phyloP scores from a whole-genome alignment of 2,797 vertebrate genomes.

The Falco rusticolus region DNA sequence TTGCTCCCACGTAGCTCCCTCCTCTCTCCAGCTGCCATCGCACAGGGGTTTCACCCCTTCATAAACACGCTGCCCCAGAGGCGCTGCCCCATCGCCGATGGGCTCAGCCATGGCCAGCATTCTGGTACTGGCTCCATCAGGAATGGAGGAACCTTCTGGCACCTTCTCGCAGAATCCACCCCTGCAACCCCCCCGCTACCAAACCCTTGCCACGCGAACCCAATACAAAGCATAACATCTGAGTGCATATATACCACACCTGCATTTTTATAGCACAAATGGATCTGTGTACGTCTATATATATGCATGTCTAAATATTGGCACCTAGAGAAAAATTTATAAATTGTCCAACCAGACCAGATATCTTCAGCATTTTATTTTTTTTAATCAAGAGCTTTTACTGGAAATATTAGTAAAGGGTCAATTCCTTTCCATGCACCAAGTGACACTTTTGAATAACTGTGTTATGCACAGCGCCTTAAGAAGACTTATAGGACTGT shows the following conservation, averaged over 20 bases:
- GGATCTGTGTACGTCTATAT: not conserved
- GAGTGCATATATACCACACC: not conserved
- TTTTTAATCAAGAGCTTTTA: conserved; percentile 56
- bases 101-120: not conserved
- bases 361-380: conserved; percentile 2
- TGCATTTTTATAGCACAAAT: conserved; percentile 21
- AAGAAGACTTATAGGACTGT: conserved; percentile 66
- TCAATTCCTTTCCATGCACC: conserved; percentile 48
- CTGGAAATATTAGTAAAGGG: conserved; percentile 43
- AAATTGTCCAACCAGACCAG: conserved; percentile 13
- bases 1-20: not conserved
- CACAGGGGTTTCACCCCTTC: not conserved
- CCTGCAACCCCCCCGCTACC: not conserved
- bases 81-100: not conserved
- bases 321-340: conserved; percentile 42
- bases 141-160: not conserved
- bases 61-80: not conserved
- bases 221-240: not conserved
- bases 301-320: not conserved
- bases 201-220: not conserved
- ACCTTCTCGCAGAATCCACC: not conserved
- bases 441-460: conserved; percentile 68
- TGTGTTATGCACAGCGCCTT: conserved; percentile 20
- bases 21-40: not conserved
- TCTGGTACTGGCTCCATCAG: not conserved